Percentiles rank a stretch among this genome's conserved stretches.
Evolutionary conservation across 2,888 invertebrate species (phyloP).

Genomic region (Drosophila tripunctata): DNA sequence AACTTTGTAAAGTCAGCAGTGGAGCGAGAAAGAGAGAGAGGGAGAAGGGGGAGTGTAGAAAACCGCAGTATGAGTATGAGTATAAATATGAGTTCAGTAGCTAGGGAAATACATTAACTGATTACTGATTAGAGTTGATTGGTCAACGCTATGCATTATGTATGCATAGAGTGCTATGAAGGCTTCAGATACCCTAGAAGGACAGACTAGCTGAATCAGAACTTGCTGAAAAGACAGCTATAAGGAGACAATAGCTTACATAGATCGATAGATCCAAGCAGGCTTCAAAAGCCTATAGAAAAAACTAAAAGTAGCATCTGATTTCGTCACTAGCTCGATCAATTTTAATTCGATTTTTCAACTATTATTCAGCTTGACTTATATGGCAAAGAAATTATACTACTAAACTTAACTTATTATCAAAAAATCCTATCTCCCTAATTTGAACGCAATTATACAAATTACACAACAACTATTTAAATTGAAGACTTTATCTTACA

Average conservation of each 20-base stretch:
- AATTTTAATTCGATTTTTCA: too few species aligned
- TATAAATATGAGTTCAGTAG: neutral
- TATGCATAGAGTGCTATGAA: neutral
- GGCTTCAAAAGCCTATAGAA: too few species aligned
- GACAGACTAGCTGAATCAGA: neutral
- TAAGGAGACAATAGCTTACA: neutral
- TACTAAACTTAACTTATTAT: too few species aligned
- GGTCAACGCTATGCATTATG: neutral
- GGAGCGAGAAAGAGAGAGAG: too few species aligned
- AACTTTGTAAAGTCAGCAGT: neutral
- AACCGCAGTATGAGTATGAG: slow-evolving; percentile 21
- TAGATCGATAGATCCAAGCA: too few species aligned
- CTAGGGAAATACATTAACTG: slow-evolving; percentile 1
- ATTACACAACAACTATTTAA: neutral
- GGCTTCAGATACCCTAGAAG: slow-evolving; percentile 1
- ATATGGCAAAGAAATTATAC: too few species aligned
- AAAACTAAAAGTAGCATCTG: too few species aligned
- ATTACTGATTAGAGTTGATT: slow-evolving; percentile 10
- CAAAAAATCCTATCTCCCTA: too few species aligned
- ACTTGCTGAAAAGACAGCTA: neutral
- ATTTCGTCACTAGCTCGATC: too few species aligned
- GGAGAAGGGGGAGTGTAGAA: neutral
- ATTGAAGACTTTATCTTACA: neutral
- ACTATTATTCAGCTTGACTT: too few species aligned
- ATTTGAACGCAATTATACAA: too few species aligned